Conservation (phyloP, 2,888 invertebrate species). For the Apamea monoglypha region DNA sequence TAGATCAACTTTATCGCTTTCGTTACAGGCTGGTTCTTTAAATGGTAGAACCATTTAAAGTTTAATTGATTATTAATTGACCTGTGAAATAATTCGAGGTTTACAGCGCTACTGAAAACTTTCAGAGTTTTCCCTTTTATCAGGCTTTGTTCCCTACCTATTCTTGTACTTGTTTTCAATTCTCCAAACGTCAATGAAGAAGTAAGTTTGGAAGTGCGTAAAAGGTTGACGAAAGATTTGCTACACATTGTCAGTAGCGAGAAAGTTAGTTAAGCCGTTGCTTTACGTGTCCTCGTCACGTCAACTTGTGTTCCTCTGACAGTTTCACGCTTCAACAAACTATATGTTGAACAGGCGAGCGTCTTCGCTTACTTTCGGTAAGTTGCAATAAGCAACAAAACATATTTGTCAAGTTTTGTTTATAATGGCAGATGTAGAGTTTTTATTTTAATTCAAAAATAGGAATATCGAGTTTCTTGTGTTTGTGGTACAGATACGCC, state of each 20-base stretch:
- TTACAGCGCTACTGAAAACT: neutral
- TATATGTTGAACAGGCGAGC: conserved; percentile 36
- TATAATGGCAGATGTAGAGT: neutral
- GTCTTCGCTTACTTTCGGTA: conserved; percentile 25
- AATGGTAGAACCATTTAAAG: neutral
- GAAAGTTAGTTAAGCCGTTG: conserved; percentile 65
- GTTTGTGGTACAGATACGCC: conserved; percentile 7
- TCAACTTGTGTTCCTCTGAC: conserved; percentile 52
- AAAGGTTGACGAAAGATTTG: conserved; percentile 55
- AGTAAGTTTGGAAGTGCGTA: conserved; percentile 48
- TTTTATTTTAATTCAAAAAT: neutral
- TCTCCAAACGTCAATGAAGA: conserved; percentile 23
- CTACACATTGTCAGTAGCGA: conserved; percentile 56
- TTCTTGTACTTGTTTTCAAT: conserved; percentile 18
- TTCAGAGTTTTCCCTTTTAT: neutral
- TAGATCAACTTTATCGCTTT: conserved; percentile 42
- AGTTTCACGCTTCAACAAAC: conserved; percentile 63
- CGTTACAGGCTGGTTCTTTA: conserved; percentile 7
- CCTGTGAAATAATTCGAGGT: conserved; percentile 6
- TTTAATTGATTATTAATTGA: conserved; percentile 47
- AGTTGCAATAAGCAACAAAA: conserved; percentile 3
- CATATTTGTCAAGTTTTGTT: neutral
- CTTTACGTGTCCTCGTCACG: conserved; percentile 60
- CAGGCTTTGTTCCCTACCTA: neutral
- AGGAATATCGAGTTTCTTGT: neutral